Evolutionary conservation across 2,113 vertebrate genomes (phyloP).

Genomic region (Narcine bancroftii): DNA sequence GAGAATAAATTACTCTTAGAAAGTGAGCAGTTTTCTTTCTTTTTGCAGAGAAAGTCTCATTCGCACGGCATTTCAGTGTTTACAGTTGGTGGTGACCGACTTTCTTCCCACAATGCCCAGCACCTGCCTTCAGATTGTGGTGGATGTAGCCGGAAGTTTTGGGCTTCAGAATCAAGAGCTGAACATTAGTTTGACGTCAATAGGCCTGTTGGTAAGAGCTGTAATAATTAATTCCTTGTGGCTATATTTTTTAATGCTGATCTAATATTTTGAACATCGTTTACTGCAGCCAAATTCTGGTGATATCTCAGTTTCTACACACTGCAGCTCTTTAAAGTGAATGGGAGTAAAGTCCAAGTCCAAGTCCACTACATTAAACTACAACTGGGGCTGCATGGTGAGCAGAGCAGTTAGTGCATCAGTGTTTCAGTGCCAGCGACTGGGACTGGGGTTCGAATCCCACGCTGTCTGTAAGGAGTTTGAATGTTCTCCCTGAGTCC

Average conservation of each 20-base stretch:
- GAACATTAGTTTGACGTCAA: slow-evolving; percentile 97
- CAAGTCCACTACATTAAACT: neutral
- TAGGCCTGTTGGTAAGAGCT: slow-evolving; percentile 81
- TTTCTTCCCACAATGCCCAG: slow-evolving; percentile 98
- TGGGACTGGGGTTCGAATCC: too few relatives aligned
- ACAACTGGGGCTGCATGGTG: too few relatives aligned
- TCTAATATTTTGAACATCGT: neutral
- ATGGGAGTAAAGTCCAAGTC: neutral
- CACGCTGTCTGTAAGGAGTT: too few relatives aligned
- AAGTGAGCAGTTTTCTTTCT: slow-evolving; percentile 29
- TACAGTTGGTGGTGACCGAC: slow-evolving; percentile 97
- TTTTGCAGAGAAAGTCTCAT: slow-evolving; percentile 85
- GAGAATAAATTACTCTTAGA: neutral
- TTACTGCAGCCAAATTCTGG: neutral
- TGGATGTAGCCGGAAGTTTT: slow-evolving; percentile 96
- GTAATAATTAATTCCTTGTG: too few relatives aligned
- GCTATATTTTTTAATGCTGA: neutral
- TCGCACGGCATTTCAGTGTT: slow-evolving; percentile 96
- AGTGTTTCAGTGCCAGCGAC: too few relatives aligned
- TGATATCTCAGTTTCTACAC: neutral
- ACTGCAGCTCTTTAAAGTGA: neutral
- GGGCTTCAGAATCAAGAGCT: slow-evolving; percentile 98
- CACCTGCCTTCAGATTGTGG: slow-evolving; percentile 93
- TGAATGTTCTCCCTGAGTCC: too few relatives aligned
- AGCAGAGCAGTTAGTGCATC: too few relatives aligned